Evolutionary conservation across 2,113 vertebrate genomes (phyloP).

Genomic region (Chaetorhynchus papuensis): DNA sequence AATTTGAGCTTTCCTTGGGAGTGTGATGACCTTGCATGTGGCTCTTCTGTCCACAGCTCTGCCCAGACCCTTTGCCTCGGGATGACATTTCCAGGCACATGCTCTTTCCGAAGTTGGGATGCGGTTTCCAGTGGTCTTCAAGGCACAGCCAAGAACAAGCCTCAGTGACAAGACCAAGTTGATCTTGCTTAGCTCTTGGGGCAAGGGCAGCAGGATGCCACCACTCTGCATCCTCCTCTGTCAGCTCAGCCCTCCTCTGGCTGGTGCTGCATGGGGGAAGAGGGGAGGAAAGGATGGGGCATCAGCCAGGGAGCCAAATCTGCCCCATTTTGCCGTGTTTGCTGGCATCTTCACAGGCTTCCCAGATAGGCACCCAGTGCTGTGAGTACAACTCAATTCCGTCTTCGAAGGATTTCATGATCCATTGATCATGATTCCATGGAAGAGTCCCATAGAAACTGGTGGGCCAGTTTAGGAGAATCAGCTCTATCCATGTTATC

Average conservation of each 20-base stretch:
- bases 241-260: background rate
- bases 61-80: background rate
- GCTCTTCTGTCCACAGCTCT: background rate
- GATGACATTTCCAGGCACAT: background rate
- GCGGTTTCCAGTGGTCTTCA: background rate
- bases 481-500: background rate
- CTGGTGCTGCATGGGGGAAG: background rate
- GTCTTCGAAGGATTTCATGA: background rate
- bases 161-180: background rate
- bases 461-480: background rate
- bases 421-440: background rate
- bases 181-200: background rate
- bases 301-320: background rate
- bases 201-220: background rate
- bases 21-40: rapidly evolving
- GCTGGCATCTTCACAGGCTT: background rate
- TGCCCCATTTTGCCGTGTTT: background rate
- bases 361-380: too few species aligned
- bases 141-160: background rate
- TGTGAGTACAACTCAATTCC: background rate
- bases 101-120: background rate
- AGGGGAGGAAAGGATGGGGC: background rate
- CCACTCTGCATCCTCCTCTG: background rate
- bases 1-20: background rate
- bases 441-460: background rate